phyloP scores from a whole-genome alignment of 92 coral and sea anemone genomes.

The Porites divaricata region DNA sequence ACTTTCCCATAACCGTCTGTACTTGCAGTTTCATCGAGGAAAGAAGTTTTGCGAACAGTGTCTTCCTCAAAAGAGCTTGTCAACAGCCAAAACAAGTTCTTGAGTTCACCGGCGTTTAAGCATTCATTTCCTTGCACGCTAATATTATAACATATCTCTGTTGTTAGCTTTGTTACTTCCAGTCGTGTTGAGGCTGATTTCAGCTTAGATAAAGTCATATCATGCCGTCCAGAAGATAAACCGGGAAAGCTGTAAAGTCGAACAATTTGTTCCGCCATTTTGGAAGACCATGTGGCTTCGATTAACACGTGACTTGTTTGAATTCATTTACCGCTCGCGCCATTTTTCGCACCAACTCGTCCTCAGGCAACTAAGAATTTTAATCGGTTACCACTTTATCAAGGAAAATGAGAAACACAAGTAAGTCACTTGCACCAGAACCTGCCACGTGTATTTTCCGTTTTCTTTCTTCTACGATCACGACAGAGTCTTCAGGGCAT shows the following conservation, averaged over 20 bases:
- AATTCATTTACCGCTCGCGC: conserved; percentile 7
- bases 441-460: too few species aligned
- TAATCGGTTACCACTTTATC: too few species aligned
- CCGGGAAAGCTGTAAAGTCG: conserved; percentile 91
- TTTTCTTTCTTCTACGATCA: too few species aligned
- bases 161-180: conserved; percentile 62
- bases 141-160: conserved; percentile 86
- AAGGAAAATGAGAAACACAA: too few species aligned
- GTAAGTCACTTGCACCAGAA: too few species aligned
- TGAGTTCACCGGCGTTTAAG: conserved; percentile 56
- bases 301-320: conserved; percentile 34
- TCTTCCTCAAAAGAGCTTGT: conserved; percentile 80
- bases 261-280: conserved; percentile 64
- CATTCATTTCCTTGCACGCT: conserved; percentile 62
- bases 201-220: conserved; percentile 71
- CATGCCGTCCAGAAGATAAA: conserved; percentile 80
- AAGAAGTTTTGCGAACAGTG: conserved; percentile 66
- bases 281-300: conserved; percentile 6
- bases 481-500: too few species aligned
- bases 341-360: not conserved
- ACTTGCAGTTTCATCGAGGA: conserved; percentile 30
- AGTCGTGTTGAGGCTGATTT: conserved; percentile 57
- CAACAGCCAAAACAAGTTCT: conserved; percentile 75
- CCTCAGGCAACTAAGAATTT: not conserved
- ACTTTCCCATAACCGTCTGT: conserved; percentile 32